Conservation (phyloP, 2,888 invertebrate genomes). For the Helicoverpa assulta region DNA sequence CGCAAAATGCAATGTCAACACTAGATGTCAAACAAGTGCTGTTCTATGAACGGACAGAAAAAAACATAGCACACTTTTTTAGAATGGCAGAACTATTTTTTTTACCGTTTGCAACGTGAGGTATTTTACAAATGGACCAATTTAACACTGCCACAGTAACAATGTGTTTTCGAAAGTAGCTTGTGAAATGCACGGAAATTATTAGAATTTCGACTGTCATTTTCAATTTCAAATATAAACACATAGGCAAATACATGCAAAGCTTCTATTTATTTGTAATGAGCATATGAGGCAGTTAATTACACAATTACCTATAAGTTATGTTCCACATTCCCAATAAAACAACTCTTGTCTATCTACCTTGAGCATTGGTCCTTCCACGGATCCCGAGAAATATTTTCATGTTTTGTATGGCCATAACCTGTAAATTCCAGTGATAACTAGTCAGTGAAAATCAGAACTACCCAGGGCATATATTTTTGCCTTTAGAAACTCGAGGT, state of each 20-base stretch:
- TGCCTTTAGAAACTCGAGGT: not conserved
- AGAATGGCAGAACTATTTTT: constrained; percentile 9
- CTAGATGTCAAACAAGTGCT: constrained; percentile 11
- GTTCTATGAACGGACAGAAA: constrained; percentile 3
- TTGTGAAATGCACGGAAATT: not conserved
- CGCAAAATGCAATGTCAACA: constrained; percentile 2
- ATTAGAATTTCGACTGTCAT: too few relatives aligned
- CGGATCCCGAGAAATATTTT: too few relatives aligned
- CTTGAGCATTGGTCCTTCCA: too few relatives aligned
- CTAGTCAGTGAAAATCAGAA: not conserved
- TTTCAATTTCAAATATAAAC: too few relatives aligned
- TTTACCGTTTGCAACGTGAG: not conserved
- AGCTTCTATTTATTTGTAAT: too few relatives aligned
- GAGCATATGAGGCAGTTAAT: too few relatives aligned
- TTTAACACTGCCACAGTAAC: not conserved
- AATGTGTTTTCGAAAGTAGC: not conserved
- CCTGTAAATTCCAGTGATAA: too few relatives aligned
- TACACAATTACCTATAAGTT: too few relatives aligned
- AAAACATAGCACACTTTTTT: constrained; percentile 20
- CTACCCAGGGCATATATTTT: not conserved
- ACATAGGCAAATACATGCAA: too few relatives aligned
- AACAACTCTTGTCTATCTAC: too few relatives aligned
- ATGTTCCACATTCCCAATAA: too few relatives aligned
- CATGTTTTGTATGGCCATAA: too few relatives aligned
- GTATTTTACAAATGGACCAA: constrained; percentile 4